Evolutionary conservation across 37 sponge, comb jelly and placozoan species (phyloP), one percentile per base, ranked within the genome.

Genomic region (Beroe forskalii): DNA sequence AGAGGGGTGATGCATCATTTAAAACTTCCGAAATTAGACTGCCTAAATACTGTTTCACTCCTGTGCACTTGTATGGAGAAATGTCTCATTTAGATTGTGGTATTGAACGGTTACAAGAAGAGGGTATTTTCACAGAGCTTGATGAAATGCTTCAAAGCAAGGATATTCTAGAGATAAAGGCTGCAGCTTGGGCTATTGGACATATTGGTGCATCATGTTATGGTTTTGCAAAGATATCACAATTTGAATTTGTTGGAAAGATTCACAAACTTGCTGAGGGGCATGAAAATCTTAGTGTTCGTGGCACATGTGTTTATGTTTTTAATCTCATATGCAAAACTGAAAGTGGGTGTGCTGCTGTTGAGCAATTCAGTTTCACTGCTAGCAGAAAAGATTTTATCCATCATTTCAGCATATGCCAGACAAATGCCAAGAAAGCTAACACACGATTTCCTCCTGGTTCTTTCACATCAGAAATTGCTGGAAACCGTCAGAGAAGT

Each of bases 161-260:
- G 3, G 86, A 80, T 27, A 44, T 44, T 22, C n/a, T 44, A n/a
- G 44, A 44, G 14, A 44, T 80, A 42, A 80, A 80, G 22, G 86
- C 86, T 28, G 86, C 86, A 42, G 86, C 86, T 14, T 80, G 86
- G 86, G 86, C 86, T 0, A 80, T 80, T n/a, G 86, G 86, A 1
- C 86, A 80, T 24, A 80, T 80, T 27, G 86, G 55, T 80, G 44
- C 86, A 23, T 80, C 86, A 23, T 80, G 55, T 20, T 80, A 80
- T 44, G 86, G 86, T 17, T 80, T 80, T 80, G 86, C 86, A 14
- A 80, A 80, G 27, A 23, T 80, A 23, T 44, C 55, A 28, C 86
- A 80, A 25, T 80, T 80, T 43, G 86, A 80, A 41, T 80, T 40
- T 40, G 86, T 80, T 17, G 55, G 86, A 1, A 41, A 44, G 22